Evolutionary conservation across 2,113 vertebrate species (phyloP).

Genomic region (Phylloscopus whistleri): DNA sequence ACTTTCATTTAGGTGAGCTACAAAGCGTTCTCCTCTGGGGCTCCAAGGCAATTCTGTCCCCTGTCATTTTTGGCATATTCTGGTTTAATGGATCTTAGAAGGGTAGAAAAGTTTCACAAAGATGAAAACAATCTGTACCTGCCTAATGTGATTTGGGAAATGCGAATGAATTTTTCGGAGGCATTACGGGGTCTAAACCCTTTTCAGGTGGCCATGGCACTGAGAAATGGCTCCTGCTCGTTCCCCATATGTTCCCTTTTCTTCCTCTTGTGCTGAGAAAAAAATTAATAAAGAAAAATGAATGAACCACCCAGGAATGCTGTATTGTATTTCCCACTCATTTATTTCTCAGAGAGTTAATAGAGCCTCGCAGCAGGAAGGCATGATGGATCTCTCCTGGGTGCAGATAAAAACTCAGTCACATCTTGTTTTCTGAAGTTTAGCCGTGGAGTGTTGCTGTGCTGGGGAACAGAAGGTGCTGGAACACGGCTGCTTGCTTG

Average conservation of each 20-base stretch:
- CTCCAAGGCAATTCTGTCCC: background rate
- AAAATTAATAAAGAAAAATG: constrained; percentile 32
- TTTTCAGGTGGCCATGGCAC: background rate
- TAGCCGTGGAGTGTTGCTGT: fast-evolving
- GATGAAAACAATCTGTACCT: background rate
- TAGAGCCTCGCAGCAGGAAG: background rate
- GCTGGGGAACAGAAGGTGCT: background rate
- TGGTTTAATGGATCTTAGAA: background rate
- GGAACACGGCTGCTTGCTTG: background rate
- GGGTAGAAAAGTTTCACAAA: background rate
- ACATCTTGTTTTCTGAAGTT: background rate
- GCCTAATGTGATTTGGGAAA: background rate
- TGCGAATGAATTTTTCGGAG: background rate
- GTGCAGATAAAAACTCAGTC: background rate
- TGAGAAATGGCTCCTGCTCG: background rate
- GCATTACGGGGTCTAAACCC: background rate
- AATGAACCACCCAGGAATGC: background rate
- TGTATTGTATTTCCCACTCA: background rate
- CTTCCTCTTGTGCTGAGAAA: background rate
- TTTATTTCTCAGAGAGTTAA: background rate
- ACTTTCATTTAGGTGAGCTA: background rate
- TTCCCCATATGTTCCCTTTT: background rate
- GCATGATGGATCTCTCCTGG: background rate
- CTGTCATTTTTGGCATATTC: background rate
- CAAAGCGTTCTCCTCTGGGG: background rate